phyloP scores from a whole-genome alignment of 2,888 invertebrate genomes.

The Syritta pipiens region DNA sequence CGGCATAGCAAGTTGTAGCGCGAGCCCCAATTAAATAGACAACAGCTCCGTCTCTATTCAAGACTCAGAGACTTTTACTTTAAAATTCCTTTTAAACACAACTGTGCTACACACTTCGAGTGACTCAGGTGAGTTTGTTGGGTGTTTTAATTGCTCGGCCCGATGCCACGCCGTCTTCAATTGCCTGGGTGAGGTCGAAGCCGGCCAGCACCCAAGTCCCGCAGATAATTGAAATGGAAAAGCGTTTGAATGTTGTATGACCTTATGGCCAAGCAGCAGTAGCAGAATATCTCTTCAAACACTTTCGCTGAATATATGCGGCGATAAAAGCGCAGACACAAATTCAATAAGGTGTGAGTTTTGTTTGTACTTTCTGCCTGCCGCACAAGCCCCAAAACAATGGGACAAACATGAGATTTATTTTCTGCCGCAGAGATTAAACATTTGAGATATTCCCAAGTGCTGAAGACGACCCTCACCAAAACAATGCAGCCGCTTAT shows the following conservation, averaged over 20 bases:
- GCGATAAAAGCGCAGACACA: conserved; percentile 17
- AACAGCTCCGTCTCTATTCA: conserved; percentile 50
- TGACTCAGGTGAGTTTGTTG: conserved; percentile 33
- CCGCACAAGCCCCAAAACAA: conserved; percentile 20
- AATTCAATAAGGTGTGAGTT: conserved; percentile 49
- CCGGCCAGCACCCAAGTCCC: not conserved
- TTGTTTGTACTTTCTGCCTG: conserved; percentile 30
- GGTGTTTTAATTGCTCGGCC: conserved; percentile 11
- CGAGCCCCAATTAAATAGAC: conserved; percentile 43
- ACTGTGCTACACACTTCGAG: too few species aligned
- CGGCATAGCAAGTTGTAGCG: conserved; percentile 2
- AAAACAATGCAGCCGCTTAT: conserved; percentile 28
- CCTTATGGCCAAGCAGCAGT: conserved; percentile 49
- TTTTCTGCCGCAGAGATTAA: conserved; percentile 44
- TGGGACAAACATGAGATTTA: conserved; percentile 25
- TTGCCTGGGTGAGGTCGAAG: conserved; percentile 5
- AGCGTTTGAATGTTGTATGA: conserved; percentile 32
- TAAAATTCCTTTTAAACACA: conserved; percentile 27
- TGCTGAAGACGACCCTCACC: not conserved
- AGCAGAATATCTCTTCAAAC: conserved; percentile 35
- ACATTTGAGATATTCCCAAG: conserved; percentile 36
- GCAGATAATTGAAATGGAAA: conserved; percentile 41
- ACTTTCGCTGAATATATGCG: conserved; percentile 50
- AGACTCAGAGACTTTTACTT: conserved; percentile 37
- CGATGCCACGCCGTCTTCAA: conserved; percentile 5